These are phyloP conservation scores for Pseudomyrmex gracilis DNA, from an alignment of 1,140 invertebrate genomes.

Conservation along the genomic window DNA sequence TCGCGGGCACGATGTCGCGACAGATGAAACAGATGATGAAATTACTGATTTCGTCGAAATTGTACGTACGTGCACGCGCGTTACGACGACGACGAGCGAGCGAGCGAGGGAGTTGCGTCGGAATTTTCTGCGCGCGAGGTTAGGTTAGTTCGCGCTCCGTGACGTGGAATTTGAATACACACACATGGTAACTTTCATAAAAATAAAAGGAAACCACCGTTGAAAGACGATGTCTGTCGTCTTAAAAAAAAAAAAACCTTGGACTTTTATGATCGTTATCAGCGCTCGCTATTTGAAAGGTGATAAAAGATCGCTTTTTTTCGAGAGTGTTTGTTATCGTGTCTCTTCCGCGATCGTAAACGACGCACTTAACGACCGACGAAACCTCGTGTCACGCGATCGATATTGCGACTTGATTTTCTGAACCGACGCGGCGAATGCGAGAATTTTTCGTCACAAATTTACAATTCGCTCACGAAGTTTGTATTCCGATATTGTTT, in stretches of 20 bases:
- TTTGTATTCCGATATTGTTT: too few relatives aligned
- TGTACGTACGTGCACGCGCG: conserved; percentile 10
- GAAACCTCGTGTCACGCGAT: not conserved
- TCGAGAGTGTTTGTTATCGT: not conserved
- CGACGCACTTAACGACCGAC: not conserved
- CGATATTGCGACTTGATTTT: too few relatives aligned
- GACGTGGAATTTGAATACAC: conserved; percentile 13
- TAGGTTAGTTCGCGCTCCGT: not conserved
- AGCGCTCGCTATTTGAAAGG: too few relatives aligned
- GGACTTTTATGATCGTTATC: too few relatives aligned
- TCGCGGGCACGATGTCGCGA: not conserved
- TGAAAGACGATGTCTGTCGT: too few relatives aligned
- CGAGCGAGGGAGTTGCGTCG: not conserved
- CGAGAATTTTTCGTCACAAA: too few relatives aligned
- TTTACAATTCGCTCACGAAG: not conserved
- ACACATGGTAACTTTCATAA: not conserved
- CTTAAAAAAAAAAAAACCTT: too few relatives aligned
- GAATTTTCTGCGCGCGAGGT: conserved; percentile 13
- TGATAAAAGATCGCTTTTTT: too few relatives aligned
- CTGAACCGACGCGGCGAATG: too few relatives aligned
- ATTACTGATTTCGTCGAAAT: conserved; percentile 49
- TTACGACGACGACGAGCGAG: not conserved
- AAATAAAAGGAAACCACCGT: not conserved
- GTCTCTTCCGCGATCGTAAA: not conserved
- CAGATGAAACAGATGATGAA: conserved; percentile 39